A percentile compares a stretch with the other conserved stretches of the same genome.
These are phyloP conservation scores for Callipepla squamata DNA, from an alignment of 2,113 vertebrate species.

Conservation along the genomic window DNA sequence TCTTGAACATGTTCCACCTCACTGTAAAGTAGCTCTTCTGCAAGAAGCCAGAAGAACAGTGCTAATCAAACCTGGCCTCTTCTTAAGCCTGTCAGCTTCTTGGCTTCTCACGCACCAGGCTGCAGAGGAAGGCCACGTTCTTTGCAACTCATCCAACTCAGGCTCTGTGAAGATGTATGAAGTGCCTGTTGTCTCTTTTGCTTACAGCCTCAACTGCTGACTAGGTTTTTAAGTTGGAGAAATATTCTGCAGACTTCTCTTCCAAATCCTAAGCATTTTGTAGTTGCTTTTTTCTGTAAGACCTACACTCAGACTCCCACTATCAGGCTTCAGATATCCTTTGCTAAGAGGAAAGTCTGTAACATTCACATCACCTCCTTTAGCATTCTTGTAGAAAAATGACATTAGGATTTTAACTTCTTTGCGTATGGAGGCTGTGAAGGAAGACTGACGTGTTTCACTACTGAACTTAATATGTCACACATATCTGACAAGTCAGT, in stretches of 20 bases:
- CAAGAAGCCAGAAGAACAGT: neutral
- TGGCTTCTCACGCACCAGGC: neutral
- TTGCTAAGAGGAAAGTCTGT: neutral
- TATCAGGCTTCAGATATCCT: neutral
- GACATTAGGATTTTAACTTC: neutral
- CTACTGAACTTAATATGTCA: neutral
- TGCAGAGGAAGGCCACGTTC: neutral
- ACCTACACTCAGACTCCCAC: neutral
- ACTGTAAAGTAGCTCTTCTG: neutral
- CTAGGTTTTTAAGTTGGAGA: neutral
- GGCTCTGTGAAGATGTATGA: neutral
- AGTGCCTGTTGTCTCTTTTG: neutral
- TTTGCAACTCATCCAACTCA: neutral
- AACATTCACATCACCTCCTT: neutral
- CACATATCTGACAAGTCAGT: neutral
- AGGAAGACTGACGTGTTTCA: neutral
- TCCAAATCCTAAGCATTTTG: neutral
- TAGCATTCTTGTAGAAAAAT: neutral
- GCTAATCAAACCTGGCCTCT: neutral
- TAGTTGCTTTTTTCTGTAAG: neutral
- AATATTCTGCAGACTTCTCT: neutral
- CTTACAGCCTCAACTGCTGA: neutral
- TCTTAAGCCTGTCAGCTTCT: neutral
- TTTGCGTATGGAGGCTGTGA: neutral
- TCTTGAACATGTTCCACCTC: neutral